Conservation (phyloP, 2,888 invertebrate genomes). For the Hydrotaea diabolus region DNA sequence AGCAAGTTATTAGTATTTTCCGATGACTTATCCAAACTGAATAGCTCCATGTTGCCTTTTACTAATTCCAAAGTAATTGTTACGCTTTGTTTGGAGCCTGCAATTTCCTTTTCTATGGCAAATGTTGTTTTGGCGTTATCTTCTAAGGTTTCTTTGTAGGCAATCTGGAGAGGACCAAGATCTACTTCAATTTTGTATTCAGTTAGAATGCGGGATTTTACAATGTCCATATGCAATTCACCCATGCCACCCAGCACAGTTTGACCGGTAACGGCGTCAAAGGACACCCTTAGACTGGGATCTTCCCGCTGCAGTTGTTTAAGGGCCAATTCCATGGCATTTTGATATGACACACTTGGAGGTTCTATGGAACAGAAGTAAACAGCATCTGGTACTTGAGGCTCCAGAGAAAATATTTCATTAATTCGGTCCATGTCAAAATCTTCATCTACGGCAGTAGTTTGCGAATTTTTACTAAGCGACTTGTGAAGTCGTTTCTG, state of each 20-base stretch:
- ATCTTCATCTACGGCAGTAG: slow-evolving; percentile 71
- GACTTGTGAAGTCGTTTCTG: slow-evolving; percentile 80
- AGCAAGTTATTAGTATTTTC: slow-evolving; percentile 87
- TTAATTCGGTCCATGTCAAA: slow-evolving; percentile 70
- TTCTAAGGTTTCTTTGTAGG: slow-evolving; percentile 90
- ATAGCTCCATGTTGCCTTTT: slow-evolving; percentile 81
- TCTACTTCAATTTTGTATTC: slow-evolving; percentile 96
- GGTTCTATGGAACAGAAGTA: slow-evolving; percentile 98
- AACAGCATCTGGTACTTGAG: slow-evolving; percentile 94
- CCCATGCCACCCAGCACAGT: slow-evolving; percentile 97
- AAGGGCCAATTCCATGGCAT: slow-evolving; percentile 89
- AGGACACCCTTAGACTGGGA: slow-evolving; percentile 90
- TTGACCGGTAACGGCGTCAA: slow-evolving; percentile 92
- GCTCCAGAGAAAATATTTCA: slow-evolving; percentile 81
- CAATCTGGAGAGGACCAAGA: slow-evolving; percentile 94
- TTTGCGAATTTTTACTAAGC: slow-evolving; percentile 59
- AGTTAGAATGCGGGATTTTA: slow-evolving; percentile 91
- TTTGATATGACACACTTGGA: slow-evolving; percentile 88
- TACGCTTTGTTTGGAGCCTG: slow-evolving; percentile 78
- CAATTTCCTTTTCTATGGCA: slow-evolving; percentile 79
- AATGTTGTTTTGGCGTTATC: slow-evolving; percentile 71
- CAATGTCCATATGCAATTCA: slow-evolving; percentile 96
- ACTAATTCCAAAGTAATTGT: slow-evolving; percentile 78
- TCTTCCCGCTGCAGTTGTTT: slow-evolving; percentile 92
- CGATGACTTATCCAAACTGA: slow-evolving; percentile 85